Evolutionary conservation across 2,888 invertebrate genomes (phyloP), one percentile per base, ranked within the genome.

Genomic region (Sylvicola cinctus): DNA sequence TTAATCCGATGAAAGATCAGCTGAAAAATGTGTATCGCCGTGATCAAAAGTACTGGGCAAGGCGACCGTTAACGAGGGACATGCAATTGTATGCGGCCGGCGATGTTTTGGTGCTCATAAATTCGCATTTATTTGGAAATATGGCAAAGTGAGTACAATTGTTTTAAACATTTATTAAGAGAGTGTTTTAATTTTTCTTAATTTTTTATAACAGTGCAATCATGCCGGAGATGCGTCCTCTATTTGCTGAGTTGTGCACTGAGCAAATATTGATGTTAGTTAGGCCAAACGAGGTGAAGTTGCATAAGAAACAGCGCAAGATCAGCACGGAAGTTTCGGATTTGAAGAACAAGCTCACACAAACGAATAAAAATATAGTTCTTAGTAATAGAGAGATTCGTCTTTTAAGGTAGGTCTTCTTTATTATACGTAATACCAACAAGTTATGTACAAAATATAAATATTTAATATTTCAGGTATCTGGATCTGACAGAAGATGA

Each of bases 71-170:
- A 27, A 76, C 81, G 16, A 72, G 84, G 38, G 88, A 90, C 49
- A 90, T 90, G 90, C 70, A 90, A 36, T 67, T 84, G 37, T 88
- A 87, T 56, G 83, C 88, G 7, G 83, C 85, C 8, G 80, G 83
- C 25, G 90, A 91, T 62, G 85, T 87, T 15, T 62, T 84, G 14
- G 78, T 83, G 37, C 63, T 90, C 41, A 77, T 88, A 10, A 84
- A 87, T 46, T 84, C 88, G 40, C 74, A 78, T 42, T 69, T 90
- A 36, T 87, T 81, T 54, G 66, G 70, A 37, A 73, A 70, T 43
- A 68, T 80, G 66, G 62, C 65, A 34, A 66, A 62, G 70, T 69
- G 47, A 43, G 49, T 29, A 14, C 17, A 25, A 27, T 33, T 33
- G 4, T 26, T 15, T 16, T 11, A 29, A 13, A 12, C 33, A 34